Percentiles rank a stretch among this genome's conserved stretches.
Conservation (phyloP, 2,888 invertebrate genomes). For the Troides oblongomaculatus region DNA sequence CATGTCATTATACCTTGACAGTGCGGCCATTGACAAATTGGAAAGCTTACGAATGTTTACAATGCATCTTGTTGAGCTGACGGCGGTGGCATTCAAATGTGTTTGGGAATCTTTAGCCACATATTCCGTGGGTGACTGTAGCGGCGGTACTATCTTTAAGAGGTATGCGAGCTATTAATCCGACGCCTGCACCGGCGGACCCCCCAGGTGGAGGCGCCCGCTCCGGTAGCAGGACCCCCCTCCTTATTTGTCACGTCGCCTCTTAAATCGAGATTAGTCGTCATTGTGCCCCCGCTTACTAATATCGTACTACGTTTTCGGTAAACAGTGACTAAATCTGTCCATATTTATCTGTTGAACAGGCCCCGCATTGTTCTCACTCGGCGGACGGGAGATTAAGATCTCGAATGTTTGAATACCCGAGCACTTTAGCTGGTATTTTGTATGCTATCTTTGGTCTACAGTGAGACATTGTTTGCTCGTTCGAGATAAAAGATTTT, state of each 20-base stretch:
- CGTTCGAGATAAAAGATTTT: constrained; percentile 14
- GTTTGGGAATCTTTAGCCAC: constrained; percentile 39
- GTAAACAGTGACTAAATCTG: constrained; percentile 29
- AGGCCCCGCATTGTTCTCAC: constrained; percentile 22
- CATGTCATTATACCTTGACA: neutral
- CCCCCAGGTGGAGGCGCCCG: constrained; percentile 59
- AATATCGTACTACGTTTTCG: constrained; percentile 35
- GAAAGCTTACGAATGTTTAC: constrained; percentile 14
- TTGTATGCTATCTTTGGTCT: constrained; percentile 26
- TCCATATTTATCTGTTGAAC: constrained; percentile 25
- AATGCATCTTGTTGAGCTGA: constrained; percentile 32
- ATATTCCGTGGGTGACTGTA: constrained; percentile 50
- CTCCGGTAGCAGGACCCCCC: constrained; percentile 49
- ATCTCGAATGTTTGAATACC: constrained; percentile 25
- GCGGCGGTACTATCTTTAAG: constrained; percentile 47
- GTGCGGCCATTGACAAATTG: constrained; percentile 21
- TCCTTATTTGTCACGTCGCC: constrained; percentile 55
- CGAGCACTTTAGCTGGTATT: constrained; percentile 13
- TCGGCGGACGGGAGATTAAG: constrained; percentile 15
- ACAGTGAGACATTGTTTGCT: constrained; percentile 22
- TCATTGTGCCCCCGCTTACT: constrained; percentile 43
- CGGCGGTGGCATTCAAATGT: constrained; percentile 35
- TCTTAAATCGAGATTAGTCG: constrained; percentile 52
- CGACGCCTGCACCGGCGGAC: constrained; percentile 50
- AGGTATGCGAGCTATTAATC: constrained; percentile 64